Percentiles rank a stretch among this genome's conserved stretches.
These are phyloP conservation scores for Entomobrya proxima DNA, from an alignment of 2,888 invertebrate genomes.

Conservation along the genomic window DNA sequence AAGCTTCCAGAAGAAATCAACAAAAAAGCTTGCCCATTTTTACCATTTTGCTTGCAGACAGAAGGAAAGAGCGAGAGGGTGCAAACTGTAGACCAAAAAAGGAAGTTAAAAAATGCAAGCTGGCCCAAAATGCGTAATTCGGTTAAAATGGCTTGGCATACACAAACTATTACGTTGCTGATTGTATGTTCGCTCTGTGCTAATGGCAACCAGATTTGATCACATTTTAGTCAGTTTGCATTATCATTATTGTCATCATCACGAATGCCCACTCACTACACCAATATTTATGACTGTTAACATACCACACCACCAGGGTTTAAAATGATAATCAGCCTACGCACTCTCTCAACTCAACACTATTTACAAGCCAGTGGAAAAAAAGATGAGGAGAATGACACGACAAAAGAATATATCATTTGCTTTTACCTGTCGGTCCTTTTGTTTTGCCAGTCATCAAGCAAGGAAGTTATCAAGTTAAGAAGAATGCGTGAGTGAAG, in stretches of 20 bases:
- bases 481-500: too few species aligned
- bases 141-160: background rate
- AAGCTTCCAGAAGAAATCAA: too few species aligned
- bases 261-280: too few species aligned
- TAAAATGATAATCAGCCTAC: conserved; percentile 30
- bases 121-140: conserved; percentile 35
- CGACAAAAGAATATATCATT: too few species aligned
- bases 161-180: background rate
- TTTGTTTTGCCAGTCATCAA: too few species aligned
- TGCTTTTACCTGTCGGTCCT: too few species aligned
- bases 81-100: background rate
- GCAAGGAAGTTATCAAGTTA: too few species aligned
- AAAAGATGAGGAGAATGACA: too few species aligned
- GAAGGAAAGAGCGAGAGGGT: background rate
- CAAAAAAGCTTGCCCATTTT: background rate
- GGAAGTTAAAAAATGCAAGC: background rate
- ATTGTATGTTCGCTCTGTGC: background rate
- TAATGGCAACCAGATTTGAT: conserved; percentile 2
- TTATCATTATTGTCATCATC: background rate
- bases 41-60: too few species aligned
- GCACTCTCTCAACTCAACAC: too few species aligned
- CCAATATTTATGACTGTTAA: background rate
- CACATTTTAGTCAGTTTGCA: too few species aligned
- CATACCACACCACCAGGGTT: conserved; percentile 4
- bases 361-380: too few species aligned